phyloP scores from a whole-genome alignment of 2,888 invertebrate genomes.

The Aproaerema taeniolella region DNA sequence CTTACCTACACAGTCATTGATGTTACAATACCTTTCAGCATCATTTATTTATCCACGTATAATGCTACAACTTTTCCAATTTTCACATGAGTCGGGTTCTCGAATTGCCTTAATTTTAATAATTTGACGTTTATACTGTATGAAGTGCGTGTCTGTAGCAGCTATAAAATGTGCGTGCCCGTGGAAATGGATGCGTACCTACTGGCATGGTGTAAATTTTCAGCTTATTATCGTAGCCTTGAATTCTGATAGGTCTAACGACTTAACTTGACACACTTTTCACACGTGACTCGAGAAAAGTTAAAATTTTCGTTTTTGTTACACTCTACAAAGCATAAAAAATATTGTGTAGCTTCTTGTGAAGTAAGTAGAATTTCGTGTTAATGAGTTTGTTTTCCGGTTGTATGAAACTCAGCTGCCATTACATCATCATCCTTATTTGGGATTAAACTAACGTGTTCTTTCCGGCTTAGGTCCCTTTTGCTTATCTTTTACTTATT shows the following conservation, averaged over 20 bases:
- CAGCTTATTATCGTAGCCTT: slow-evolving; percentile 54
- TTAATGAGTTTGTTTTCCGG: too few species aligned
- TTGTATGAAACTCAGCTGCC: too few species aligned
- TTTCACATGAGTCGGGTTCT: slow-evolving; percentile 49
- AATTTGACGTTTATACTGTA: slow-evolving; percentile 53
- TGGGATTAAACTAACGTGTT: too few species aligned
- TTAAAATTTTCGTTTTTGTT: slow-evolving; percentile 10
- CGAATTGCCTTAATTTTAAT: slow-evolving; percentile 54
- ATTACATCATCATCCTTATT: too few species aligned
- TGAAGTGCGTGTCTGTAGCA: slow-evolving; percentile 54
- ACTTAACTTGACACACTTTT: slow-evolving; percentile 39
- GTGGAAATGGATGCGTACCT: slow-evolving; percentile 50
- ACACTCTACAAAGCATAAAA: neutral
- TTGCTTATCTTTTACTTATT: too few species aligned
- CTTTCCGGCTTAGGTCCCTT: too few species aligned
- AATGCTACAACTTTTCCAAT: slow-evolving; percentile 48
- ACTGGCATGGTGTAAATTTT: slow-evolving; percentile 57
- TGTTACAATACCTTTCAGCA: too few species aligned
- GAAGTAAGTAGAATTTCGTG: too few species aligned
- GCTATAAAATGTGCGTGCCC: slow-evolving; percentile 57
- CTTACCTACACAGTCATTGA: too few species aligned
- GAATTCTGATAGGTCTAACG: slow-evolving; percentile 43
- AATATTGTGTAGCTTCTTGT: too few species aligned
- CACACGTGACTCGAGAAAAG: slow-evolving; percentile 21
- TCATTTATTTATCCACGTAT: slow-evolving; percentile 22